A percentile compares a stretch with the other conserved stretches of the same genome.
phyloP scores from a whole-genome alignment of 2,888 invertebrate species.

The Hyposoter dolosus region DNA sequence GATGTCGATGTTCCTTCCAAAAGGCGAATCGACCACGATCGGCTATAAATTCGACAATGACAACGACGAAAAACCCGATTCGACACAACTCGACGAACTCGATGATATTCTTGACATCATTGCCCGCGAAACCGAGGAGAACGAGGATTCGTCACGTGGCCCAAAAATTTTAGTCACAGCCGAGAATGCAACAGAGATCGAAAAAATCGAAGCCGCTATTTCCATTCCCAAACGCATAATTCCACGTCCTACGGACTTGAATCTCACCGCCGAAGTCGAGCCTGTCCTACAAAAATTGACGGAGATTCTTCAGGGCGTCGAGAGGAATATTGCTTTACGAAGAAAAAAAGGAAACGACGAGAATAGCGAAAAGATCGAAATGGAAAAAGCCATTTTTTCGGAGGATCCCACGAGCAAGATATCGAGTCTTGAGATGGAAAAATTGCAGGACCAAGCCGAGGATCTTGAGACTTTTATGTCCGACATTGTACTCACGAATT shows the following conservation, averaged over 20 bases:
- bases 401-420: conserved; percentile 17
- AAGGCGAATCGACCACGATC: conserved; percentile 76
- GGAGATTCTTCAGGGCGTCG: conserved; percentile 69
- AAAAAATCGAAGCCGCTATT: neutral
- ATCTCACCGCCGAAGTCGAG: conserved; percentile 69
- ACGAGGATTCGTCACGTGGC: conserved; percentile 19
- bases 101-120: conserved; percentile 76
- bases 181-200: neutral
- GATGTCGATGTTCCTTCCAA: conserved; percentile 74
- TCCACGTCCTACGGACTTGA: conserved; percentile 62
- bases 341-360: conserved; percentile 50
- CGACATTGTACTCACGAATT: conserved; percentile 10
- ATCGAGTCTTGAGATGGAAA: conserved; percentile 15
- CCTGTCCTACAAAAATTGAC: conserved; percentile 70
- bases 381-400: conserved; percentile 10
- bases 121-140: conserved; percentile 70
- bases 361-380: neutral
- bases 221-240: conserved; percentile 36
- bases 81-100: conserved; percentile 72
- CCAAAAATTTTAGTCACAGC: conserved; percentile 2
- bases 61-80: conserved; percentile 60
- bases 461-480: conserved; percentile 17
- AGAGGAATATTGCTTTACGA: conserved; percentile 67
- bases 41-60: conserved; percentile 66
- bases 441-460: conserved; percentile 7